These are phyloP conservation scores for Rhinogobio ventralis DNA, from an alignment of 2,797 vertebrate genomes.

Conservation along the genomic window DNA sequence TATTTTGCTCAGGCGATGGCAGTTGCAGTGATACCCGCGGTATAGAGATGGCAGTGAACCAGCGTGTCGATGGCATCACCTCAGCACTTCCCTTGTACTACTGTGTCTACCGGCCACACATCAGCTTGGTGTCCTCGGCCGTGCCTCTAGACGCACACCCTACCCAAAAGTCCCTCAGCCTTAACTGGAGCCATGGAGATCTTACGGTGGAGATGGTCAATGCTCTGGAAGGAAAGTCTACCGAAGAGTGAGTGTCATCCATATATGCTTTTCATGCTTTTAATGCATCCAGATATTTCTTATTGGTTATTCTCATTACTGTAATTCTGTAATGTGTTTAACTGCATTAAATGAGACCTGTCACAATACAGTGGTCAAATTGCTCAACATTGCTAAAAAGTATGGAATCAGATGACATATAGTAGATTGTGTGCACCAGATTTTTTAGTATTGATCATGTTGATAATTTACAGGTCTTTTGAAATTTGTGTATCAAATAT, in stretches of 20 bases:
- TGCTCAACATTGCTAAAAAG: too few relatives aligned
- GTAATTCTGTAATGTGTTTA: too few relatives aligned
- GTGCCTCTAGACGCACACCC: conserved; percentile 58
- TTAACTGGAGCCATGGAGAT: conserved; percentile 93
- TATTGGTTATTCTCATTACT: neutral
- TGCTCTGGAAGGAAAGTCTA: conserved; percentile 84
- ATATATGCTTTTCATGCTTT: neutral
- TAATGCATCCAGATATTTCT: neutral
- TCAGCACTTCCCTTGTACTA: conserved; percentile 88
- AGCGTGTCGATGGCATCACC: conserved; percentile 85
- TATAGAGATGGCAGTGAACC: conserved; percentile 87
- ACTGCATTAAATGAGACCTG: too few relatives aligned
- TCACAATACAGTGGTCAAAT: too few relatives aligned
- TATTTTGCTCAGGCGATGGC: conserved; percentile 76
- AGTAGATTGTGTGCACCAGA: too few relatives aligned
- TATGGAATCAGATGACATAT: too few relatives aligned
- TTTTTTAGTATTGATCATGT: too few relatives aligned
- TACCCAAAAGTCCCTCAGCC: conserved; percentile 69
- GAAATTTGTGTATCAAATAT: too few relatives aligned
- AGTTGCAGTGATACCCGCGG: conserved; percentile 80
- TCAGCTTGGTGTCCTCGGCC: conserved; percentile 80
- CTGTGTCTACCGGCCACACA: conserved; percentile 84
- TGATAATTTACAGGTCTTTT: too few relatives aligned
- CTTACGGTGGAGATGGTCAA: conserved; percentile 87
- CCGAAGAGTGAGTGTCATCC: conserved; percentile 80